Evolutionary conservation across 1,140 invertebrate species (phyloP).

Genomic region (Ceratosolen solmsi): DNA sequence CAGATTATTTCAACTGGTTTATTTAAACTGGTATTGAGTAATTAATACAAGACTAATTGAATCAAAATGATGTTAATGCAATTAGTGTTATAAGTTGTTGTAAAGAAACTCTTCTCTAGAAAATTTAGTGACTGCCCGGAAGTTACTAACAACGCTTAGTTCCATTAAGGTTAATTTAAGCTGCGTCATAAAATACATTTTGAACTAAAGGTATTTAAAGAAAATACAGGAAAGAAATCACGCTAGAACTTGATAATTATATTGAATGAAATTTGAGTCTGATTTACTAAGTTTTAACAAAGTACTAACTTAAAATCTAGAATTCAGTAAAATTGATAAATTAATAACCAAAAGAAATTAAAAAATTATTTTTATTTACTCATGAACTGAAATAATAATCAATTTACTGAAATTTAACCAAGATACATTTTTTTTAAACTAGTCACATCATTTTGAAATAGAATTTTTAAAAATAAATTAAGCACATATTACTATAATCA

Average conservation of each 20-base stretch:
- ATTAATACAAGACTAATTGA: no score
- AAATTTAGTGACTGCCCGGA: conserved; percentile 15
- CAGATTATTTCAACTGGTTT: no score
- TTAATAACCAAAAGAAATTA: no score
- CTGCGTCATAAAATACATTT: conserved; percentile 38
- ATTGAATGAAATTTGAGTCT: background rate
- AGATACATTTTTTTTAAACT: no score
- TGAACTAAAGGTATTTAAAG: background rate
- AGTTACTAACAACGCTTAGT: background rate
- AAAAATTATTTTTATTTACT: no score
- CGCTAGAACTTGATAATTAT: conserved; percentile 4
- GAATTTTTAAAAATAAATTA: no score
- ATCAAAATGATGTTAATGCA: conserved; percentile 25
- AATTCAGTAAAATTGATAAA: no score
- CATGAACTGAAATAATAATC: no score
- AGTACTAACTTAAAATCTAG: background rate
- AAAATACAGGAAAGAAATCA: background rate
- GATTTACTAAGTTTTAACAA: background rate
- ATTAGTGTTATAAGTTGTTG: background rate
- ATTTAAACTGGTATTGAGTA: no score
- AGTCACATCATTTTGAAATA: no score
- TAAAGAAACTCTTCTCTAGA: background rate
- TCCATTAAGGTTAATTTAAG: conserved; percentile 16
- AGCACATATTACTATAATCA: no score
- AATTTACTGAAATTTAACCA: no score